Conservation (phyloP, 2,113 vertebrate species). For the Machaerirhynchus nigripectus region DNA sequence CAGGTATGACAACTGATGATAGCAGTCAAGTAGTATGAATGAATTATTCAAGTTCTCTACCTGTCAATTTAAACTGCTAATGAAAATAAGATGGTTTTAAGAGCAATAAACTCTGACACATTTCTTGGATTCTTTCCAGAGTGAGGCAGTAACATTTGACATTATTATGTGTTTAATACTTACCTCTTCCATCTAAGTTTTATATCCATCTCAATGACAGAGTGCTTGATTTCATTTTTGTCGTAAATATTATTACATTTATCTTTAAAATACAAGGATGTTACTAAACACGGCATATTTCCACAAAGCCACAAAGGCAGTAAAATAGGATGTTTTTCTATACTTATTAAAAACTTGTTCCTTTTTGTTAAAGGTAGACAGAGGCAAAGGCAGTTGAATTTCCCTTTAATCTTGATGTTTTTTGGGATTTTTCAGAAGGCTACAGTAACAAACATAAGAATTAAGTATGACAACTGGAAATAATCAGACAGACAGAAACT, state of each 20-base stretch:
- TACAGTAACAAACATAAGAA: background rate
- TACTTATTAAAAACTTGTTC: background rate
- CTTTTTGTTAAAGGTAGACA: background rate
- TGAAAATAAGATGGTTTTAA: background rate
- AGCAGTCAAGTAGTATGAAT: background rate
- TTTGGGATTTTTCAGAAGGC: constrained; percentile 3
- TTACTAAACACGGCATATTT: background rate
- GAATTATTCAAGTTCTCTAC: background rate
- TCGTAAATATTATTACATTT: background rate
- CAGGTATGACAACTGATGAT: background rate
- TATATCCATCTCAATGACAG: background rate
- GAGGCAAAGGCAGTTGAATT: background rate
- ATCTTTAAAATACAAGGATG: background rate
- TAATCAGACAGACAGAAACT: constrained; percentile 34
- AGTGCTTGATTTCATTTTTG: background rate
- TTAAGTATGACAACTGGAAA: constrained; percentile 33
- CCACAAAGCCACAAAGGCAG: background rate
- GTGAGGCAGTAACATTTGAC: background rate
- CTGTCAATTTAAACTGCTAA: background rate
- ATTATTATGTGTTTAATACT: background rate
- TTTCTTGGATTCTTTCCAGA: background rate
- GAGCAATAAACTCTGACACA: background rate
- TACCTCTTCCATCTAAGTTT: background rate
- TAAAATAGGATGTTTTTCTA: background rate
- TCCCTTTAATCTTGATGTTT: background rate